A percentile compares a stretch with the other conserved stretches of the same genome.
These are phyloP conservation scores for Acanthaster planci DNA, from an alignment of 35 echinoderm and acorn worm genomes.

Conservation along the genomic window DNA sequence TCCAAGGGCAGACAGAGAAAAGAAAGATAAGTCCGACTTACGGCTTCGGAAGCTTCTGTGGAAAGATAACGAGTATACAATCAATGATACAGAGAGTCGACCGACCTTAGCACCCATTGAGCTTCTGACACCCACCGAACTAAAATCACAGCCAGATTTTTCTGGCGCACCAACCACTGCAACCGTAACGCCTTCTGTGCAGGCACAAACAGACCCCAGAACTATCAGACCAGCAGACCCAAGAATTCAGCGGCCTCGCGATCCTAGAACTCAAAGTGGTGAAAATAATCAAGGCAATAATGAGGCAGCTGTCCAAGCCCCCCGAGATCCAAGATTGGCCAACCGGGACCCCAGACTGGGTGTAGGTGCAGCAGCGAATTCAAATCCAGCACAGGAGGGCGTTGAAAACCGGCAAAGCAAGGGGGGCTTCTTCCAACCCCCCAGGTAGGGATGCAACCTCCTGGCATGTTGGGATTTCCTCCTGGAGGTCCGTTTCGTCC, in stretches of 20 bases:
- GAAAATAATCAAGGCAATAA: conserved; percentile 17
- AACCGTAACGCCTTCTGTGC: conserved; percentile 7
- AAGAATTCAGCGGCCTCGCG: conserved; percentile 43
- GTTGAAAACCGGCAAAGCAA: background rate
- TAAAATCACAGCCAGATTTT: conserved; percentile 65
- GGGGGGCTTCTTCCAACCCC: conserved; percentile 41
- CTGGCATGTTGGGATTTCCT: conserved; percentile 28
- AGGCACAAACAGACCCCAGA: conserved; percentile 39
- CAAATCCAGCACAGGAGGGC: conserved; percentile 1
- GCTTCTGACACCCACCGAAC: conserved; percentile 73
- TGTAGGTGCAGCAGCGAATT: background rate
- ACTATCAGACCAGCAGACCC: conserved; percentile 57
- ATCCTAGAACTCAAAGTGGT: conserved; percentile 48
- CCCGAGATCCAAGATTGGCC: conserved; percentile 46
- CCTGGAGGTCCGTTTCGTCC: conserved; percentile 15
- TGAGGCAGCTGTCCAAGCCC: conserved; percentile 17
- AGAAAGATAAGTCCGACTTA: conserved; percentile 67
- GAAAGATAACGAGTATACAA: conserved; percentile 75
- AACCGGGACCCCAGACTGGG: conserved; percentile 32
- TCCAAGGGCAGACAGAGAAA: conserved; percentile 64
- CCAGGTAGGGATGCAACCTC: background rate
- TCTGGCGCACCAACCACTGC: conserved; percentile 1
- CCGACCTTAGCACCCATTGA: conserved; percentile 79
- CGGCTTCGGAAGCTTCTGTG: conserved; percentile 72
- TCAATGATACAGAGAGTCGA: conserved; percentile 59